Conservation (phyloP, 2,888 invertebrate species). For the Drosophila hamatofila region DNA sequence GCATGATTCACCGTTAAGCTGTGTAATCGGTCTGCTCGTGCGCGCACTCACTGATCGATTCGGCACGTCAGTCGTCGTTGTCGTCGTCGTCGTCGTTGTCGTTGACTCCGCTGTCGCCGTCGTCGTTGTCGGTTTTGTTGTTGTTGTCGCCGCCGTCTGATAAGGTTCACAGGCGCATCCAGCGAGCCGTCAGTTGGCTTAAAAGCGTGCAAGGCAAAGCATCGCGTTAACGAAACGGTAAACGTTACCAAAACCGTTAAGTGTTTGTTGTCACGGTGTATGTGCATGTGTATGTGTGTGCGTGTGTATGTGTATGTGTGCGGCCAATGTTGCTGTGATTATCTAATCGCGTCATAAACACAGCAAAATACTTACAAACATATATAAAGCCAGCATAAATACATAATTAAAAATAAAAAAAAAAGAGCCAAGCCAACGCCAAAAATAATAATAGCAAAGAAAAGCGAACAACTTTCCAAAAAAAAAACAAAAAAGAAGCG, state of each 20-base stretch:
- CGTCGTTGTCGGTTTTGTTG: constrained; percentile 19
- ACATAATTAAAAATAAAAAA: constrained; percentile 45
- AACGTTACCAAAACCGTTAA: constrained; percentile 46
- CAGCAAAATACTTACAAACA: constrained; percentile 42
- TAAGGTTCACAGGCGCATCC: constrained; percentile 79
- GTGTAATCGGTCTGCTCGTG: constrained; percentile 76
- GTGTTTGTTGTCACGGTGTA: constrained; percentile 38
- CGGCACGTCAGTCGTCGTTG: constrained; percentile 24
- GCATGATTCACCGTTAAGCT: constrained; percentile 72
- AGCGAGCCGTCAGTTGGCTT: constrained; percentile 74
- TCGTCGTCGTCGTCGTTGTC: constrained; percentile 31
- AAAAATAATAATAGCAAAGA: constrained; percentile 55
- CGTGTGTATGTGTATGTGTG: background rate
- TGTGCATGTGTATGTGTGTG: constrained; percentile 2
- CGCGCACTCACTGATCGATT: constrained; percentile 75
- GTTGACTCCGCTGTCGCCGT: constrained; percentile 25
- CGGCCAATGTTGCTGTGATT: constrained; percentile 63
- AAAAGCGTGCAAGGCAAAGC: constrained; percentile 71
- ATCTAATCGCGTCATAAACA: constrained; percentile 70
- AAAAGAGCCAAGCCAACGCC: constrained; percentile 41
- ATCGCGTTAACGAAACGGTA: constrained; percentile 55
- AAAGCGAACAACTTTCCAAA: constrained; percentile 56
- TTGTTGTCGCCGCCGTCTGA: constrained; percentile 46
- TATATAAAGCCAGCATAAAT: constrained; percentile 28
- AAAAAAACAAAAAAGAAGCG: constrained; percentile 18